Evolutionary conservation across 2,113 vertebrate genomes (phyloP).

Genomic region (Pimephales promelas): DNA sequence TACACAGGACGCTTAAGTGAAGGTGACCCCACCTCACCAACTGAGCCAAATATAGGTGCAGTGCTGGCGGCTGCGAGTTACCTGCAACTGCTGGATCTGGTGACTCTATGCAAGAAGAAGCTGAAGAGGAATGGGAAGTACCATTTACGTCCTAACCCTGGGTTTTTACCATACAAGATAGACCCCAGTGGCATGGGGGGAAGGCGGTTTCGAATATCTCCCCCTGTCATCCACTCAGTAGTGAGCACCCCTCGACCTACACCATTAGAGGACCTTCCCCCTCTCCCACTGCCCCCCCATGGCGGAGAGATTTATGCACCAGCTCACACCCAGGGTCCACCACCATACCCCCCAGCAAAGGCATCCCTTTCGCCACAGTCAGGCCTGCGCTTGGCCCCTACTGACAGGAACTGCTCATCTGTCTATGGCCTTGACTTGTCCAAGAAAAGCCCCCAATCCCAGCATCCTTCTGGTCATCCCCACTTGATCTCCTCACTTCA

Average conservation of each 20-base stretch:
- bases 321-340: constrained; percentile 76
- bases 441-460: constrained; percentile 89
- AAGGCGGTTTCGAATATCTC: constrained; percentile 82
- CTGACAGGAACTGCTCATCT: constrained; percentile 88
- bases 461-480: constrained; percentile 71
- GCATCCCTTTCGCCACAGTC: constrained; percentile 77
- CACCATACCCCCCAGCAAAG: constrained; percentile 78
- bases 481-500: constrained; percentile 73
- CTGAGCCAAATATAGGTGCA: constrained; percentile 86
- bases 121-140: constrained; percentile 93
- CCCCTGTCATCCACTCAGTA: constrained; percentile 90
- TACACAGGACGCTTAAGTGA: constrained; percentile 94
- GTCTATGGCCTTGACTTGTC: constrained; percentile 94
- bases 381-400: constrained; percentile 68
- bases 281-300: constrained; percentile 83
- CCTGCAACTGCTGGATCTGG: constrained; percentile 95
- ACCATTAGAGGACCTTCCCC: constrained; percentile 75
- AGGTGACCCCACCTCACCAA: constrained; percentile 80
- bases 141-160: constrained; percentile 81
- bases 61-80: constrained; percentile 95
- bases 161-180: constrained; percentile 86
- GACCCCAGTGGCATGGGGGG: constrained; percentile 67
- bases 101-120: constrained; percentile 95
- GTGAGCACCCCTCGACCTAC: constrained; percentile 70
- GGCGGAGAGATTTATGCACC: constrained; percentile 90